Evolutionary conservation across 2,113 vertebrate genomes (phyloP).

Genomic region (Leptobrachium ailaonicum): DNA sequence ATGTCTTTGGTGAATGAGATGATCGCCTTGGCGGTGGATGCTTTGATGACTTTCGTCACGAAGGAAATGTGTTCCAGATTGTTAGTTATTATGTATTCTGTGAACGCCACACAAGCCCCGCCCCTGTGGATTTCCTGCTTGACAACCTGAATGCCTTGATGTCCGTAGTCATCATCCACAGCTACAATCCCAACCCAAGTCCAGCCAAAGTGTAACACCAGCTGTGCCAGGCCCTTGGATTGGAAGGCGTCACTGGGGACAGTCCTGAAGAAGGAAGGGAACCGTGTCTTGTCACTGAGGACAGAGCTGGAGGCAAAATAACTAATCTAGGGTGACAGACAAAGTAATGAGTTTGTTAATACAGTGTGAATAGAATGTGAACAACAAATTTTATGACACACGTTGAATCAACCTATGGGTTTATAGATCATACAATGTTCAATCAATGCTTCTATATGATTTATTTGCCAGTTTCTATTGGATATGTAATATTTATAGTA

Average conservation of each 20-base stretch:
- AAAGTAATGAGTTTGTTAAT: not conserved
- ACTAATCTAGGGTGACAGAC: not conserved
- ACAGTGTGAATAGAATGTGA: too few species aligned
- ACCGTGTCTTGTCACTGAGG: constrained; percentile 60
- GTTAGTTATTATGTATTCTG: not conserved
- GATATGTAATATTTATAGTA: too few species aligned
- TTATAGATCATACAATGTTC: too few species aligned
- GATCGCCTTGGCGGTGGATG: constrained; percentile 12
- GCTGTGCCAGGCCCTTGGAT: constrained; percentile 15
- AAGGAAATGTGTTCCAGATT: not conserved
- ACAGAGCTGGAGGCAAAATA: constrained; percentile 1
- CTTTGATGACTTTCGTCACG: not conserved
- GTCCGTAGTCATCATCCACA: constrained; percentile 18
- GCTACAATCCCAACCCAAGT: constrained; percentile 20
- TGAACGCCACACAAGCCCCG: constrained; percentile 21
- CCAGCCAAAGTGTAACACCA: constrained; percentile 19
- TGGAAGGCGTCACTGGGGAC: constrained; percentile 18
- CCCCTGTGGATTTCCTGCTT: constrained; percentile 7
- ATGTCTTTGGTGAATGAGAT: constrained; percentile 1
- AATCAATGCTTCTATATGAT: too few species aligned
- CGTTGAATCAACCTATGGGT: too few species aligned
- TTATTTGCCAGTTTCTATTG: too few species aligned
- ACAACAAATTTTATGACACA: too few species aligned
- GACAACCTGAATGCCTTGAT: constrained; percentile 5
- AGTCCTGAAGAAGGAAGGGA: not conserved